A percentile compares a stretch with the other conserved stretches of the same genome.
Evolutionary conservation across 1,140 invertebrate species (phyloP).

Genomic region (Antheraea mylitta): DNA sequence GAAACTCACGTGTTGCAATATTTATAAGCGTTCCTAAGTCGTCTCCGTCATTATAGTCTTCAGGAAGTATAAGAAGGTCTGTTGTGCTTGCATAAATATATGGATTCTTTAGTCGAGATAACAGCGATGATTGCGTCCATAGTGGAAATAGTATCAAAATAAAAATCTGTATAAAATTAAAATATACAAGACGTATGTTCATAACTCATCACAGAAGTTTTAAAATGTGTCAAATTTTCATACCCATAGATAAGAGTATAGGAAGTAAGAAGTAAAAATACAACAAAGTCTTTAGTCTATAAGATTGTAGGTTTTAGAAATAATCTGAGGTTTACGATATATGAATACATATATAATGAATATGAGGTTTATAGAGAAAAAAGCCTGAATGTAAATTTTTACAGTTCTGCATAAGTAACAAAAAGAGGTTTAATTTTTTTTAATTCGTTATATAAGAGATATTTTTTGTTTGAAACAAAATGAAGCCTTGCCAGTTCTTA

Average conservation of each 20-base stretch:
- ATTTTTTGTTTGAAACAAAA: neutral
- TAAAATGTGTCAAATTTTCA: too few relatives aligned
- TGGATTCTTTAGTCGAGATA: slow-evolving; percentile 6
- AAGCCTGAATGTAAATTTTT: too few relatives aligned
- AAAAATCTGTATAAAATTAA: slow-evolving; percentile 1
- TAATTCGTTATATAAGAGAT: neutral
- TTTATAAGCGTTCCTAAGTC: neutral
- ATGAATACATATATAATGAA: too few relatives aligned
- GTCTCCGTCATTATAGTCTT: slow-evolving; percentile 5
- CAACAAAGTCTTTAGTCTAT: too few relatives aligned
- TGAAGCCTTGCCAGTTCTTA: neutral
- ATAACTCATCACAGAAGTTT: neutral
- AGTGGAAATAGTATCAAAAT: neutral
- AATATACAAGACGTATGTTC: neutral
- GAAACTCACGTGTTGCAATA: neutral
- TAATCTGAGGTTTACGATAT: too few relatives aligned
- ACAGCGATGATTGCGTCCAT: neutral
- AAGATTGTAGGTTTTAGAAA: too few relatives aligned
- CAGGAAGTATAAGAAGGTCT: neutral
- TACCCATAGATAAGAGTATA: too few relatives aligned
- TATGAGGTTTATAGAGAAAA: too few relatives aligned
- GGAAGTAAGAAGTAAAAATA: too few relatives aligned
- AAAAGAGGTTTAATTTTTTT: neutral
- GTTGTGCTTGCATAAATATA: slow-evolving; percentile 3
- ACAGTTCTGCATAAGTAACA: neutral